These are phyloP conservation scores for Sinocyclocheilus rhinocerous DNA, from an alignment of 2,113 vertebrate species.

Conservation along the genomic window DNA sequence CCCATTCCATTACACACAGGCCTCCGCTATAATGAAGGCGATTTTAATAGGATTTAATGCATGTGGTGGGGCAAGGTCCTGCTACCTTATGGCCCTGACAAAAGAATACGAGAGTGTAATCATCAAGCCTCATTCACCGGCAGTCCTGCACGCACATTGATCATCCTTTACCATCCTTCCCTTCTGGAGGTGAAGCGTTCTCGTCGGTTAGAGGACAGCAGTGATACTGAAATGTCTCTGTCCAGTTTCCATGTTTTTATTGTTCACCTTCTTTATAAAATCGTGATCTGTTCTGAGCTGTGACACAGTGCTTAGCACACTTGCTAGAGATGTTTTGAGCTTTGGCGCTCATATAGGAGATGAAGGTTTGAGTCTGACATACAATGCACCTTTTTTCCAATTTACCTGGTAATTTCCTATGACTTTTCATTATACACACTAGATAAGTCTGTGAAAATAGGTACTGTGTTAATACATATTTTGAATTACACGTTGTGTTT, in stretches of 20 bases:
- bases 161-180: slow-evolving; percentile 48
- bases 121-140: slow-evolving; percentile 57
- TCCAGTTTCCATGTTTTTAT: not conserved
- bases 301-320: no score
- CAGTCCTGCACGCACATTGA: slow-evolving; percentile 48
- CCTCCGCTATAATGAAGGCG: slow-evolving; percentile 60
- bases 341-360: not conserved
- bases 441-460: no score
- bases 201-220: slow-evolving; percentile 48
- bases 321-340: no score
- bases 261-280: not conserved
- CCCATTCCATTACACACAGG: slow-evolving; percentile 56
- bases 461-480: no score
- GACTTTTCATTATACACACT: not conserved
- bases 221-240: not conserved
- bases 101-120: slow-evolving; percentile 59
- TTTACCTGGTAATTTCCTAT: no score
- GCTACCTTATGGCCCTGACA: slow-evolving; percentile 52
- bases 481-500: no score
- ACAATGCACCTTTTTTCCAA: no score
- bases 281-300: no score
- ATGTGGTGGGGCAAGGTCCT: slow-evolving; percentile 60
- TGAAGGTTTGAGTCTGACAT: not conserved
- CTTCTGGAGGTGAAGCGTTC: slow-evolving; percentile 40
- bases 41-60: slow-evolving; percentile 69